phyloP scores from a whole-genome alignment of 1,140 invertebrate species.

The Pogonognathellus flavescens region DNA sequence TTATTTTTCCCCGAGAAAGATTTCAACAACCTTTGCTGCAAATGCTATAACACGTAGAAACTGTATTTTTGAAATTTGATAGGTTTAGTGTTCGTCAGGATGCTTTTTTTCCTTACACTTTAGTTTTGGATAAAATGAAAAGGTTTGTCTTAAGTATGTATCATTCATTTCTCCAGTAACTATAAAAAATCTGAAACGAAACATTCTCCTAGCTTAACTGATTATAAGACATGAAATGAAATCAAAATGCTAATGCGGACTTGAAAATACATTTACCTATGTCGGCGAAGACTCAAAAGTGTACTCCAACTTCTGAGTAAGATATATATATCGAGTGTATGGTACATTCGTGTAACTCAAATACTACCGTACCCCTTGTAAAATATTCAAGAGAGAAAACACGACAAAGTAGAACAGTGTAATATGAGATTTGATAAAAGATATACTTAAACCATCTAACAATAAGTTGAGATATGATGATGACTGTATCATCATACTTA shows the following conservation, averaged over 20 bases:
- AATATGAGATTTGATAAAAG: not conserved
- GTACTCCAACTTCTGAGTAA: no score
- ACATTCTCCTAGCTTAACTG: not conserved
- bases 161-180: no score
- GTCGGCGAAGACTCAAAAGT: not conserved
- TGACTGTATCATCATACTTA: constrained; percentile 7
- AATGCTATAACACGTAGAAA: not conserved
- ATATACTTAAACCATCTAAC: not conserved
- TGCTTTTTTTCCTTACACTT: no score
- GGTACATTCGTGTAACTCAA: no score
- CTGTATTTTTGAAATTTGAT: no score
- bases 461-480: not conserved
- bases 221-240: constrained; percentile 8
- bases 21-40: not conserved
- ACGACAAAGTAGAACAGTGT: not conserved
- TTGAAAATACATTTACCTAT: not conserved
- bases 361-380: not conserved
- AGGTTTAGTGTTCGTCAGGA: no score
- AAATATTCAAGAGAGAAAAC: constrained; percentile 2
- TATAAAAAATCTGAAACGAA: no score
- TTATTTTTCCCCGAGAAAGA: not conserved
- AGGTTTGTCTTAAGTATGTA: not conserved
- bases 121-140: no score
- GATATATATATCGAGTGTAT: no score
- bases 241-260: not conserved